Percentiles rank a stretch among this genome's conserved stretches.
Conservation (phyloP, 2,113 vertebrate genomes). For the Pollimyrus isidori region DNA sequence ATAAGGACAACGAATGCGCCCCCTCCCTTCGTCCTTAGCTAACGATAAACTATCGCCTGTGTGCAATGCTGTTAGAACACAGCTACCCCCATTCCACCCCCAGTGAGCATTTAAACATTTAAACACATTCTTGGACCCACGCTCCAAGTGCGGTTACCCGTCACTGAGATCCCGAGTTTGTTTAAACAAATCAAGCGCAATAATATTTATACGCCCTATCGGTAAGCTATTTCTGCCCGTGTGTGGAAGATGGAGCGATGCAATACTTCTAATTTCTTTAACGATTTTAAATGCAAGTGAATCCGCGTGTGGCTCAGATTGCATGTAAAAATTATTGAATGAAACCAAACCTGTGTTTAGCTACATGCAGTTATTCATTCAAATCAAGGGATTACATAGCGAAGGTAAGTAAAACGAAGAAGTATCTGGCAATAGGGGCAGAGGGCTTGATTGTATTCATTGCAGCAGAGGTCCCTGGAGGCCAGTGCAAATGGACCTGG, state of each 20-base stretch:
- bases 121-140: background rate
- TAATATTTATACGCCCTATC: background rate
- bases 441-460: background rate
- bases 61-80: background rate
- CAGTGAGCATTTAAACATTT: background rate
- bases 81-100: background rate
- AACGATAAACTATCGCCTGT: background rate
- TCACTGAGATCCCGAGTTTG: background rate
- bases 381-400: constrained; percentile 2
- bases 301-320: background rate
- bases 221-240: background rate
- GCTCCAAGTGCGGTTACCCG: background rate
- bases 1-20: background rate
- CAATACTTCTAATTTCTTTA: background rate
- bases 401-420: background rate
- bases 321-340: background rate
- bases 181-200: constrained; percentile 11
- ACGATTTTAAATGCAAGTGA: background rate
- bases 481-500: background rate
- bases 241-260: background rate
- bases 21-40: background rate
- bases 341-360: background rate
- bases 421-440: background rate
- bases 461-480: background rate
- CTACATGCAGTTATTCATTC: background rate